These are phyloP conservation scores for Doris montereyensis DNA, from an alignment of 2,888 invertebrate genomes.

Conservation along the genomic window DNA sequence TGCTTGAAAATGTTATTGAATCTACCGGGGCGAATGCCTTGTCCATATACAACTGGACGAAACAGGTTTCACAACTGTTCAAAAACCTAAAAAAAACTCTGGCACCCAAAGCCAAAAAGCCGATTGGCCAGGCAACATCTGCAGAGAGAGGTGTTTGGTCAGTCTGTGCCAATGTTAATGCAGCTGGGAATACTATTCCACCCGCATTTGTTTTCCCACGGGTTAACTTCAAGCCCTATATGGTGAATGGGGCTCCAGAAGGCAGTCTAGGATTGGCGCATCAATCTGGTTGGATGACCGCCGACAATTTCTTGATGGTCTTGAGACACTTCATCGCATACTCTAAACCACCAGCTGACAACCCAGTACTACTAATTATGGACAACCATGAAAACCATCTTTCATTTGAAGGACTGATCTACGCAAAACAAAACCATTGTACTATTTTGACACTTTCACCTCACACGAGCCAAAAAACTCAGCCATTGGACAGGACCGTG, in stretches of 20 bases:
- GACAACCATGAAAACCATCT: neutral
- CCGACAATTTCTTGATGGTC: slow-evolving; percentile 23
- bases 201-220: slow-evolving; percentile 40
- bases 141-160: slow-evolving; percentile 39
- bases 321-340: slow-evolving; percentile 34
- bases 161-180: slow-evolving; percentile 30
- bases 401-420: neutral
- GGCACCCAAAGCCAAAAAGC: slow-evolving; percentile 31
- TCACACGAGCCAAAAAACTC: neutral
- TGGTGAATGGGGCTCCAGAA: slow-evolving; percentile 34
- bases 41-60: slow-evolving; percentile 32
- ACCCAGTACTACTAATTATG: neutral
- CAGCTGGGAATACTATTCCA: slow-evolving; percentile 36
- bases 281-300: slow-evolving; percentile 43
- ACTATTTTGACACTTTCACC: neutral
- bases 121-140: slow-evolving; percentile 40
- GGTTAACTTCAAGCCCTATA: slow-evolving; percentile 31
- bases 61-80: slow-evolving; percentile 21
- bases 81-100: slow-evolving; percentile 18
- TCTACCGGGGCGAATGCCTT: neutral
- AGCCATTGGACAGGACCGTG: neutral
- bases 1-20: neutral
- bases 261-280: slow-evolving; percentile 30
- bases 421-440: neutral
- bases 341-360: neutral